Conservation (phyloP, 2,888 invertebrate genomes). For the Nasonovia ribisnigri region DNA sequence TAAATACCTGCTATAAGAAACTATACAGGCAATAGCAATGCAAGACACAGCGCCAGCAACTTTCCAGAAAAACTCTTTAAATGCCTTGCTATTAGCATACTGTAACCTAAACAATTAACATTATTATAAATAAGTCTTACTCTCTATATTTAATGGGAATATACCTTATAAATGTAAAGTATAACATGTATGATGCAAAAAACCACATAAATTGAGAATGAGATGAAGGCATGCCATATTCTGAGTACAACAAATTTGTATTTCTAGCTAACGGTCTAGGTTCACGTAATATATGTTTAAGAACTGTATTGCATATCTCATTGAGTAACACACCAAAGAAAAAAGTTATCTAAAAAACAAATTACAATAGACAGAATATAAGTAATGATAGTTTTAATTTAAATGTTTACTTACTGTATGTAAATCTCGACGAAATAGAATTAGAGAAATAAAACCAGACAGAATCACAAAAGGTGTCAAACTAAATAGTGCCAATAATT, state of each 20-base stretch:
- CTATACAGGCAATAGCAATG: conserved; percentile 66
- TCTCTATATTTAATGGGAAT: conserved; percentile 58
- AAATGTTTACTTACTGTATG: conserved; percentile 81
- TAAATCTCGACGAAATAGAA: conserved; percentile 89
- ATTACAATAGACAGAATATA: background rate
- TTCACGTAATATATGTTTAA: conserved; percentile 87
- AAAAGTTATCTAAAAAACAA: conserved; percentile 82
- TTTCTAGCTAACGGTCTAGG: conserved; percentile 81
- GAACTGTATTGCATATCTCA: conserved; percentile 82
- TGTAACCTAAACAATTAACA: conserved; percentile 29
- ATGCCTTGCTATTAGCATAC: conserved; percentile 61
- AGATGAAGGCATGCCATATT: conserved; percentile 92
- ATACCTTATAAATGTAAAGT: conserved; percentile 89
- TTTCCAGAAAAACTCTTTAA: conserved; percentile 73
- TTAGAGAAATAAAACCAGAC: conserved; percentile 85
- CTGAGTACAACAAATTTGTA: conserved; percentile 75
- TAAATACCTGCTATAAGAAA: conserved; percentile 65
- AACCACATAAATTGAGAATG: conserved; percentile 95
- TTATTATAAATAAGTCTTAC: background rate
- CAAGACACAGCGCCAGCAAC: conserved; percentile 69
- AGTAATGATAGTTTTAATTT: background rate
- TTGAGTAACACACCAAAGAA: conserved; percentile 83
- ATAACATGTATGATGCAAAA: conserved; percentile 85
- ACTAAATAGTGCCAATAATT: conserved; percentile 85
- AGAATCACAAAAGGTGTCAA: conserved; percentile 86